Evolutionary conservation across 2,888 invertebrate species (phyloP).

Genomic region (Saturnia japonica): DNA sequence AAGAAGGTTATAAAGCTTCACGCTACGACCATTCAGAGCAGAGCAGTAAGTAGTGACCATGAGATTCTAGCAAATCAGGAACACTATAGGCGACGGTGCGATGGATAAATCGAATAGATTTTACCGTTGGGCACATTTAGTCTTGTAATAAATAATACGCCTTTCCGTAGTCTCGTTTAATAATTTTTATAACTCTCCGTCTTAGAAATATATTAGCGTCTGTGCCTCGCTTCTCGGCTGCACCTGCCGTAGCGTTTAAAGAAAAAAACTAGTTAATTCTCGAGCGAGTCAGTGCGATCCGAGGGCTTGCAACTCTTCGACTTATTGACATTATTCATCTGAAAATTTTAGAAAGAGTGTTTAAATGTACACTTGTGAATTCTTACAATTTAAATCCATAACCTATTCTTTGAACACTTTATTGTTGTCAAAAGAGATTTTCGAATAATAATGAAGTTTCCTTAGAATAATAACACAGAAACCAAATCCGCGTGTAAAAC

Average conservation of each 20-base stretch:
- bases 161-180: background rate
- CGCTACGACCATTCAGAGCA: no score
- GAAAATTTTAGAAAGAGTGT: background rate
- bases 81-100: no score
- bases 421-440: no score
- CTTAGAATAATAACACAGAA: background rate
- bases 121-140: no score
- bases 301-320: background rate
- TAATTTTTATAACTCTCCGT: background rate
- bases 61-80: no score
- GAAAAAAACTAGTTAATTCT: background rate
- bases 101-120: no score
- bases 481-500: no score
- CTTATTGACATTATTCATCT: background rate
- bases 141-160: background rate
- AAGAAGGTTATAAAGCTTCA: no score
- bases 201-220: conserved; percentile 5
- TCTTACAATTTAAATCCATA: background rate
- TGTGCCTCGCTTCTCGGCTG: background rate
- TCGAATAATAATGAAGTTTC: no score
- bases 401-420: no score
- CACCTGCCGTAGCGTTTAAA: conserved; percentile 2
- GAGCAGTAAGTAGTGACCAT: no score
- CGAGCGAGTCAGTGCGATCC: background rate
- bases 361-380: background rate